Base-by-base conservation (phyloP, 2,888 invertebrate species). In the Rhimphoctona megacephalus region DNA sequence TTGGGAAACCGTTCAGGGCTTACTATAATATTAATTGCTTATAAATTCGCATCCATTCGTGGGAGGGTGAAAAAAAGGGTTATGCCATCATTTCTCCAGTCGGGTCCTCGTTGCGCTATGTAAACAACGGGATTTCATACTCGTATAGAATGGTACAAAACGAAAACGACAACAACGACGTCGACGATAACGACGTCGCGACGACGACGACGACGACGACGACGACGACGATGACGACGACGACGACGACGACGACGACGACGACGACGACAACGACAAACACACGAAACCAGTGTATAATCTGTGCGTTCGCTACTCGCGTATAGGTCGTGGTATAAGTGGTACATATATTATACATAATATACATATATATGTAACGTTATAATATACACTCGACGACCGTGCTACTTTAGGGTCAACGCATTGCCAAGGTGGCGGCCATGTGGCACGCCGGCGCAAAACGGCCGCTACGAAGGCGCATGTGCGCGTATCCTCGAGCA, bases 341-440 rank as follows among this genome's bases (percentile, higher is more conserved):
- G 57, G 30, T 57, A 6, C 66, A 7, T 43, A 46, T 25, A 69
- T 43, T 39, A 61, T 43, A 9, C 6, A 49, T 17, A 46, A 14
- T 46, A 14, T 49, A 19, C 9, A 30, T 33, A 36, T 73, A 36
- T 64, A 39, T 64, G 46, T 22, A 61, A 30, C 54, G 83, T 76
- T 86, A 81, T 77, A 67, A 66, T 80, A 79, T 66, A 85, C 72
- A 67, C 81, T 72, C 86, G 87, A 77, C 85, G 85, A 78, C 81
- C 88, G 90, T 86, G 89, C 90, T 87, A 90, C 91, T 93, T 93
- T 93, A 92, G 93, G 93, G 93, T 93, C 93, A 93, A 93, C 93
- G 93, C 93, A 93, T 93, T 93, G 93, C 93, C 93, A 93, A 93
- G 93, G 93, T 93, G 93, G 93, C 92, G 93, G 93, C 93, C 93